Evolutionary conservation across 2,113 vertebrate species (phyloP), one percentile per base, ranked within the genome.

Genomic region (Numenius arquata): DNA sequence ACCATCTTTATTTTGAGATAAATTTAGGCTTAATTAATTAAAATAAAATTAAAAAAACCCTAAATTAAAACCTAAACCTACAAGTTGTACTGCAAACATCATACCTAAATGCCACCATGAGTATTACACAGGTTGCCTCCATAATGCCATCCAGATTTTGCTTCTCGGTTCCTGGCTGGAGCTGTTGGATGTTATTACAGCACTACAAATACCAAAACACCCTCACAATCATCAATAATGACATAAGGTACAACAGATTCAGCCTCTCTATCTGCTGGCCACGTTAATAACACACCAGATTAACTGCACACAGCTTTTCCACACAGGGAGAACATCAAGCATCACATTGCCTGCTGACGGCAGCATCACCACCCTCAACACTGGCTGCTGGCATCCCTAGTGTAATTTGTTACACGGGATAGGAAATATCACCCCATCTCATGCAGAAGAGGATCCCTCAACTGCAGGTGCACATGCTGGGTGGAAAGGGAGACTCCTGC

Each of bases 271-370:
- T 41, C 23, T 73, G 43, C 83, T 52, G 72, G 29, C 56, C 40
- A 58, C 50, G 68, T 26, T 45, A 80, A 8, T 38, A 91, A 67
- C 75, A 85, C 23, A 43, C 8, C 53, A 83, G 40, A 47, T 68
- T 61, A 85, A 55, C 1, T 50, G 70, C 70, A 58, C 21, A 11
- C 36, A n/a, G 48, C 21, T 80, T 77, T 70, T 85, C 55, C 74
- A 50, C 0, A 1, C 66, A 48, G 30, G 53, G n/a, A 88, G 36
- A 88, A 75, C 48, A 65, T 22, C 15, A 72, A 62, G 62, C 41
- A 63, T 32, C 63, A 18, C 5, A 1, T 10, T 20, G 26, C 52
- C 34, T 0, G 4, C 48, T 47, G 32, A 58, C 0, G 1, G 50
- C 29, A 58, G 77, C 58, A 27, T 6, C 52, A 27, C 52, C 43